phyloP scores from a whole-genome alignment of 2,888 invertebrate genomes.

The Drosophila ustulata region DNA sequence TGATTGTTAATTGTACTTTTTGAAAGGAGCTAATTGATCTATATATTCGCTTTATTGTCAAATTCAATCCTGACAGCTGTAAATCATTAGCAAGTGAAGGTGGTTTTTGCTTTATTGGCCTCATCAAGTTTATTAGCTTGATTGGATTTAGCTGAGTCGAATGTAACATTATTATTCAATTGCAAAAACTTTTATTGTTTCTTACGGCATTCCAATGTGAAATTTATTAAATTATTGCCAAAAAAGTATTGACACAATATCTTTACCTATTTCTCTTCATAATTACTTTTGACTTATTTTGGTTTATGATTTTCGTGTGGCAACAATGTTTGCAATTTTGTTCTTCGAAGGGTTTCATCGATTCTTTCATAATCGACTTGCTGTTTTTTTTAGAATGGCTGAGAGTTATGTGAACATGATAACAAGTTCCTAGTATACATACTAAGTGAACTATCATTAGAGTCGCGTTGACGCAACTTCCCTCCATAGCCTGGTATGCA shows the following conservation, averaged over 20 bases:
- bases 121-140: background rate
- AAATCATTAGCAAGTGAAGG: background rate
- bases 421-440: background rate
- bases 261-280: background rate
- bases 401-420: background rate
- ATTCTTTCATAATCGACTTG: background rate
- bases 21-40: background rate
- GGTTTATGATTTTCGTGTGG: background rate
- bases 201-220: background rate
- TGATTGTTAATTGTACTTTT: background rate
- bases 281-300: background rate
- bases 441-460: conserved; percentile 22
- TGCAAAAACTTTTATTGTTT: background rate
- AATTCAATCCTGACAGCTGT: background rate
- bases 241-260: no score
- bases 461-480: conserved; percentile 27
- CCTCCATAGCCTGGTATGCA: conserved; percentile 37
- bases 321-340: background rate
- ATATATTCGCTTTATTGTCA: background rate
- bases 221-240: background rate
- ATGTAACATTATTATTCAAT: background rate
- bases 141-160: background rate
- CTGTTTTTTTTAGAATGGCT: background rate
- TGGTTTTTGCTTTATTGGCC: background rate
- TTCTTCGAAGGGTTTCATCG: background rate